Evolutionary conservation across 2,888 invertebrate genomes (phyloP).

Genomic region (Odontomyia ornata): DNA sequence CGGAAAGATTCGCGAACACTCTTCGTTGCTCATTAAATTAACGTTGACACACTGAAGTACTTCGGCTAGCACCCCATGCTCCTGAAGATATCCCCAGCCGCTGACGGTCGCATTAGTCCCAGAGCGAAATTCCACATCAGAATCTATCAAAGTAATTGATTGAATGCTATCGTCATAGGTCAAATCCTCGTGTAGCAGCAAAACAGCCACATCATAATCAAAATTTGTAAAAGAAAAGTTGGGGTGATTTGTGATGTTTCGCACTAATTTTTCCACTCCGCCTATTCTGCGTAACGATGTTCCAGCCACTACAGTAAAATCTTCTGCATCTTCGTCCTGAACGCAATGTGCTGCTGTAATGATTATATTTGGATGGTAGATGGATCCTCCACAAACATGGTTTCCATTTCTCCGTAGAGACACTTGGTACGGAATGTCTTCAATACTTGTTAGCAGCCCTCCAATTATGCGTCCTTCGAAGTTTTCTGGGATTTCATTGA

Average conservation of each 20-base stretch:
- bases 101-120: neutral
- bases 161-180: neutral
- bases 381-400: constrained; percentile 50
- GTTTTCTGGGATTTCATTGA: neutral
- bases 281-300: neutral
- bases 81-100: constrained; percentile 15
- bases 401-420: constrained; percentile 49
- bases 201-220: constrained; percentile 14
- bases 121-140: neutral
- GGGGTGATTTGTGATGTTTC: neutral
- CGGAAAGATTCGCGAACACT: neutral
- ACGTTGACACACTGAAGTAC: neutral
- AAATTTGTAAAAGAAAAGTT: neutral
- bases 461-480: constrained; percentile 37
- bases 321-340: neutral
- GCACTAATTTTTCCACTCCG: neutral
- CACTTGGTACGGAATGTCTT: constrained; percentile 55
- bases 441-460: constrained; percentile 52
- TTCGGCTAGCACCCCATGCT: neutral
- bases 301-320: neutral
- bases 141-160: neutral
- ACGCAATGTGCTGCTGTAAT: constrained; percentile 53
- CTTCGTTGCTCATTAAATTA: neutral
- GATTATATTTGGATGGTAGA: constrained; percentile 52
- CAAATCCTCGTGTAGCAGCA: neutral